A percentile compares a stretch with the other conserved stretches of the same genome.
phyloP scores from a whole-genome alignment of 2,797 vertebrate species.

The Cichlasoma orientale region DNA sequence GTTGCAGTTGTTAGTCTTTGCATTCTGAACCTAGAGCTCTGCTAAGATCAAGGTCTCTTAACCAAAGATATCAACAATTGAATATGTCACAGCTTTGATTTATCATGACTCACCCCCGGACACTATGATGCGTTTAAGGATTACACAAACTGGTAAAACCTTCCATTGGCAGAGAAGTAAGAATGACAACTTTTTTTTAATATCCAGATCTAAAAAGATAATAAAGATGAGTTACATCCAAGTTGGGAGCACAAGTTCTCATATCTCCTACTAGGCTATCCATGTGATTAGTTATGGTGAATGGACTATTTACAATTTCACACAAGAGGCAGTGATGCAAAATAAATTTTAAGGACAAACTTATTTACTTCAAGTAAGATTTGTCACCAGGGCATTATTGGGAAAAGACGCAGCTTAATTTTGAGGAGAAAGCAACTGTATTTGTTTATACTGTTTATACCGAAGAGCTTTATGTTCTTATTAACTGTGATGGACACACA shows the following conservation, averaged over 20 bases:
- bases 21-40: not conserved
- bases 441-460: not conserved
- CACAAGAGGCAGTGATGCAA: not conserved
- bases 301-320: not conserved
- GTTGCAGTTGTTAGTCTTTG: not conserved
- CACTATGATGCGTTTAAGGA: not conserved
- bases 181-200: not conserved
- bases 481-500: not conserved
- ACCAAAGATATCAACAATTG: not conserved
- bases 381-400: not conserved
- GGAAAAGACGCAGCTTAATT: not conserved
- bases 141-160: not conserved
- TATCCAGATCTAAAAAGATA: not conserved
- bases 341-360: not conserved
- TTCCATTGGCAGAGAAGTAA: not conserved
- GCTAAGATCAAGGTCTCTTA: not conserved
- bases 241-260: not conserved
- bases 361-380: not conserved
- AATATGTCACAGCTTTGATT: slow-evolving; percentile 8
- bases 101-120: not conserved
- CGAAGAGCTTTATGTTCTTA: not conserved
- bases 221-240: not conserved
- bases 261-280: not conserved
- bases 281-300: not conserved
- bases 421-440: not conserved